Evolutionary conservation across 2,888 invertebrate species (phyloP).

Genomic region (Tromatobia lineatoria): DNA sequence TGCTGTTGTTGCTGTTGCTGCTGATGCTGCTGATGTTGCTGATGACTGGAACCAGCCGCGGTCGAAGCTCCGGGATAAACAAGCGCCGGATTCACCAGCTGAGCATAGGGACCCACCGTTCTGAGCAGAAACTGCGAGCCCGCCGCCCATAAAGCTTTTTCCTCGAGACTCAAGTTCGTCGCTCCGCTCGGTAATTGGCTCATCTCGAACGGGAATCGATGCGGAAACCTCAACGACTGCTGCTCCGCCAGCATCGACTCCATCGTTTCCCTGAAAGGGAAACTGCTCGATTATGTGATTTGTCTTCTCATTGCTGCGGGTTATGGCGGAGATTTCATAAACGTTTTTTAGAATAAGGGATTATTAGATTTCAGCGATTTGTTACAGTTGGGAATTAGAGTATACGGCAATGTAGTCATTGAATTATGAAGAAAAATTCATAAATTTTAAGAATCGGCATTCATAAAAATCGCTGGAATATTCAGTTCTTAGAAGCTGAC

Average conservation of each 20-base stretch:
- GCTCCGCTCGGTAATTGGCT: constrained; percentile 87
- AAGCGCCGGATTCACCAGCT: constrained; percentile 84
- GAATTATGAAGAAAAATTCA: not conserved
- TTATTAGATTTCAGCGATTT: not conserved
- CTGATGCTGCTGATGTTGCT: constrained; percentile 77
- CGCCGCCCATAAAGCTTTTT: constrained; percentile 92
- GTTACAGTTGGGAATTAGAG: not conserved
- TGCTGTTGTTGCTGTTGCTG: constrained; percentile 79
- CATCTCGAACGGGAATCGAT: constrained; percentile 91
- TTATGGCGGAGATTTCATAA: not conserved
- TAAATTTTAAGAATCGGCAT: not conserved
- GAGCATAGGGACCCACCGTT: constrained; percentile 87
- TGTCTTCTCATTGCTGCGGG: constrained; percentile 62
- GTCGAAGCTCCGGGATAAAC: constrained; percentile 86
- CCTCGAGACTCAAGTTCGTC: constrained; percentile 91
- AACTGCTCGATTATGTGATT: constrained; percentile 82
- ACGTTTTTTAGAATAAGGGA: constrained; percentile 34
- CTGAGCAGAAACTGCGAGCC: constrained; percentile 91
- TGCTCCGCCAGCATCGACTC: constrained; percentile 95
- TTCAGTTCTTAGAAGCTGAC: not conserved
- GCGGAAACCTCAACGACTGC: constrained; percentile 92
- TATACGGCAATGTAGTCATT: not conserved
- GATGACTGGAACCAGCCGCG: constrained; percentile 78
- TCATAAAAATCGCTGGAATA: not conserved
- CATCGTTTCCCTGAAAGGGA: constrained; percentile 93